These are phyloP conservation scores for Ariolimax columbianus DNA, from an alignment of 2,888 invertebrate species.

Conservation along the genomic window DNA sequence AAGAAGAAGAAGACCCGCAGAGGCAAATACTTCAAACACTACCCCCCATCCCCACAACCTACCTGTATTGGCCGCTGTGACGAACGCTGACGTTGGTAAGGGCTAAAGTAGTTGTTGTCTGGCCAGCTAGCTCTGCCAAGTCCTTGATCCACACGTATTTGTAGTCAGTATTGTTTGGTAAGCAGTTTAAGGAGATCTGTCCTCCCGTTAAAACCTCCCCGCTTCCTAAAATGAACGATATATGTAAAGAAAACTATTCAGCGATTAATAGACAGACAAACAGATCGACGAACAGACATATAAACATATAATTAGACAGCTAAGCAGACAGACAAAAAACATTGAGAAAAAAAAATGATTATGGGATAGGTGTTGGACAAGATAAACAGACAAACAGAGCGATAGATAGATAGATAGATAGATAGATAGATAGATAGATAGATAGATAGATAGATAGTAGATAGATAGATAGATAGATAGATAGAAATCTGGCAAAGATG, in stretches of 20 bases:
- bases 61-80: conserved; percentile 7
- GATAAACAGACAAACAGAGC: too few relatives aligned
- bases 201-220: neutral
- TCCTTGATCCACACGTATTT: neutral
- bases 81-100: neutral
- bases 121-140: neutral
- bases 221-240: neutral
- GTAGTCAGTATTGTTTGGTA: neutral
- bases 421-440: too few relatives aligned
- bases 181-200: neutral
- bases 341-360: too few relatives aligned
- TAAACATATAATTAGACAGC: neutral
- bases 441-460: too few relatives aligned
- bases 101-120: neutral
- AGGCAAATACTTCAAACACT: too few relatives aligned
- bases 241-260: neutral
- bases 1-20: too few relatives aligned
- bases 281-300: neutral
- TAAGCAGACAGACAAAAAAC: too few relatives aligned
- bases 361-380: too few relatives aligned
- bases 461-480: too few relatives aligned
- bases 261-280: neutral
- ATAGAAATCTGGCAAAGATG: too few relatives aligned
- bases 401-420: too few relatives aligned
- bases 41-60: too few relatives aligned